Evolutionary conservation across 2,888 invertebrate species (phyloP).

Genomic region (Ernsta delagoae): DNA sequence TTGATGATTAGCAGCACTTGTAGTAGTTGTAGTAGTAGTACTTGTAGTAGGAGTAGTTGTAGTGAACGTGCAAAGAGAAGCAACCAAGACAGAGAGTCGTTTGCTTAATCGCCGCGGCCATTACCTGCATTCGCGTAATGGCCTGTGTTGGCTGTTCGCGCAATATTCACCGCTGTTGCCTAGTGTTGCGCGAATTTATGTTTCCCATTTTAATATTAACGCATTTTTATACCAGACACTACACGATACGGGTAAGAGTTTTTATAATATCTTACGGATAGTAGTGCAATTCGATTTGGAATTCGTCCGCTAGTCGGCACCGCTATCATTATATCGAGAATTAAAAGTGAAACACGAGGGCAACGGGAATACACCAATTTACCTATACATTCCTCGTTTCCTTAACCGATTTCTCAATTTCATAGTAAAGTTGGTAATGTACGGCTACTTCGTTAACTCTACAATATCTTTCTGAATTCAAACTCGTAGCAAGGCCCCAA

Average conservation of each 20-base stretch:
- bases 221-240: constrained; percentile 5
- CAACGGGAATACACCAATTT: too few relatives aligned
- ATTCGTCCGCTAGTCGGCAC: too few relatives aligned
- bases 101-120: constrained; percentile 69
- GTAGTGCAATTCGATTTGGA: not conserved
- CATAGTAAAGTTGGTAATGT: not conserved
- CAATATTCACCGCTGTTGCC: constrained; percentile 42
- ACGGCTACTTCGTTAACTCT: too few relatives aligned
- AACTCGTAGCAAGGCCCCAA: not conserved
- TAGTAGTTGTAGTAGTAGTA: too few relatives aligned
- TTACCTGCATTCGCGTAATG: constrained; percentile 59
- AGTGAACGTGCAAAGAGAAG: constrained; percentile 51
- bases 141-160: constrained; percentile 39
- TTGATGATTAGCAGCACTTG: constrained; percentile 3
- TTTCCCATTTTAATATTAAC: constrained; percentile 33
- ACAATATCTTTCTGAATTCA: not conserved
- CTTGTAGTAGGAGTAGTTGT: too few relatives aligned
- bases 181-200: constrained; percentile 40
- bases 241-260: not conserved
- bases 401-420: too few relatives aligned
- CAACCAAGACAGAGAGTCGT: constrained; percentile 61
- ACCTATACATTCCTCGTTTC: too few relatives aligned
- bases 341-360: not conserved
- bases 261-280: too few relatives aligned
- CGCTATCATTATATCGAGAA: too few relatives aligned